Base-by-base conservation (phyloP, 2,797 vertebrate genomes). In the Zalophus californianus region DNA sequence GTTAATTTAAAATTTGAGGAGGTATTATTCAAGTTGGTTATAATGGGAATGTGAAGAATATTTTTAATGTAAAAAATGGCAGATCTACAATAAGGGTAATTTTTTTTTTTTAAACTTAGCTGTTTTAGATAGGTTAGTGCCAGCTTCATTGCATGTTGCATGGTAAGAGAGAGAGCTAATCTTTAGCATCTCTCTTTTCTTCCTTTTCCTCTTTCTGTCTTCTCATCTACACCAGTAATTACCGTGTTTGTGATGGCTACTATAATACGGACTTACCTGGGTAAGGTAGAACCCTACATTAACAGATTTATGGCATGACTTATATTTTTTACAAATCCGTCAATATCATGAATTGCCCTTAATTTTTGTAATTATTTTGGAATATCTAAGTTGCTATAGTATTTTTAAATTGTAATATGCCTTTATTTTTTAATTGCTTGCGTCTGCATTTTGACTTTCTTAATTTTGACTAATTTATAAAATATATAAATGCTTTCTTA, bases 201-300 rank as follows among this genome's bases (percentile, higher is more conserved):
- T 98, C 98, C 99, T 98, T 99, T 98, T 98, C 98, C 98, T 99
- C 98, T 99, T 99, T 99, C 99, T 99, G 98, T 99, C 98, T 99
- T 99, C 99, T 99, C 99, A 99, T 99, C 99, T 98, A 99, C 99
- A 99, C 99, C 99, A 99, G 99, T 99, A 99, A 99, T 99, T 99
- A 99, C 99, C 99, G 99, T 99, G 99, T 99, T 99, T 99, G 99
- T 99, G 99, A 99, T 98, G 99, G 99, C 99, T 99, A 99, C 99
- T 99, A 99, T 99, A 99, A 99, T 99, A 99, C 99, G 98, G 99
- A 99, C 99, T 99, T 99, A 99, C 99, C 99, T 98, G 99, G 99
- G 99, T 99, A 99, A 99, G 99, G 99, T 99, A 99, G 99, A 99
- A 98, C 98, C 98, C 98, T 99, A 98, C 99, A 99, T 99, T 99